phyloP scores from a whole-genome alignment of 2,888 invertebrate genomes.

The Nephrotoma guestfalica region DNA sequence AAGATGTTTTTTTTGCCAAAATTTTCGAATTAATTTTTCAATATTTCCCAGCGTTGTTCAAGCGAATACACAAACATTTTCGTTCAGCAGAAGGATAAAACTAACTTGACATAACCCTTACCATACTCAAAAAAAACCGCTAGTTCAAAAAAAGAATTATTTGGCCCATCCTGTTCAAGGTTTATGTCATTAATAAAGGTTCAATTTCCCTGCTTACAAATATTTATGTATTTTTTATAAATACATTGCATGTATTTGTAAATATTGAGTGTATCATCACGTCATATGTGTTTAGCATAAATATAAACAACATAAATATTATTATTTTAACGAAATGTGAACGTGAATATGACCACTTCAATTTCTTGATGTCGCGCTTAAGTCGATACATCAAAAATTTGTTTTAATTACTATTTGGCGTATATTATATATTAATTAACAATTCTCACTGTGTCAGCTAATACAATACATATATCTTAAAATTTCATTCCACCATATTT shows the following conservation, averaged over 20 bases:
- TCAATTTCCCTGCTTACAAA: background rate
- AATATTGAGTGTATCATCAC: background rate
- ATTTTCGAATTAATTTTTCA: too few relatives aligned
- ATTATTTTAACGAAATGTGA: background rate
- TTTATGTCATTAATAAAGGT: background rate
- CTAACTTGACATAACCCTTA: too few relatives aligned
- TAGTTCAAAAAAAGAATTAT: too few relatives aligned
- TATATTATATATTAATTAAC: background rate
- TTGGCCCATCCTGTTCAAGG: too few relatives aligned
- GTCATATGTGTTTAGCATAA: background rate
- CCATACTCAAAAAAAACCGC: too few relatives aligned
- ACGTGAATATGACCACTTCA: background rate
- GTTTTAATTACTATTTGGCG: background rate
- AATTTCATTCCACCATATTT: background rate
- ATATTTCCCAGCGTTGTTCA: too few relatives aligned
- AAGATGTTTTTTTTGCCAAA: too few relatives aligned
- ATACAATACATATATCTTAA: background rate
- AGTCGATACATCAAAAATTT: background rate
- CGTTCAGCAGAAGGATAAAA: too few relatives aligned
- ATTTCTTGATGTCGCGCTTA: background rate
- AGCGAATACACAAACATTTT: too few relatives aligned
- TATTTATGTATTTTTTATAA: background rate
- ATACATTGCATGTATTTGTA: background rate
- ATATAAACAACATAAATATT: background rate
- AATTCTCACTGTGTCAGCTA: background rate